phyloP scores from a whole-genome alignment of 2,113 vertebrate genomes.

The Benitochromis conjunctus region DNA sequence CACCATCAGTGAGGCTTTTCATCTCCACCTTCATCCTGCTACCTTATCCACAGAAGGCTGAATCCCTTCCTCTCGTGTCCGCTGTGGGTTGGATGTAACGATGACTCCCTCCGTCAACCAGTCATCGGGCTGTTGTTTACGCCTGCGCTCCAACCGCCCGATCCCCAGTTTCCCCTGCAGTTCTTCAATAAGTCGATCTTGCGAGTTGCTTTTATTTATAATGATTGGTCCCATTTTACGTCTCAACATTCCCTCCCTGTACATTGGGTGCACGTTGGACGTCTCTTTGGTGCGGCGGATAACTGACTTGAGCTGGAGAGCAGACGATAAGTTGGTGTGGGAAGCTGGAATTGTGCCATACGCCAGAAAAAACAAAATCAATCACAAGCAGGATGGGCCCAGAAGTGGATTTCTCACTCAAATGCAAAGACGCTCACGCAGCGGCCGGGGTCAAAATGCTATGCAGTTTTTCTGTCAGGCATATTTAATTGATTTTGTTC shows the following conservation, averaged over 20 bases:
- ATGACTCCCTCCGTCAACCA: constrained; percentile 90
- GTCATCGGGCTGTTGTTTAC: constrained; percentile 74
- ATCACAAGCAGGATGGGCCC: constrained; percentile 6
- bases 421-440: constrained; percentile 1
- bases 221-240: constrained; percentile 86
- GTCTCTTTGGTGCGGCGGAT: constrained; percentile 97
- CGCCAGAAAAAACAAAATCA: neutral
- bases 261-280: constrained; percentile 91
- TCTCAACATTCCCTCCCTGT: constrained; percentile 82
- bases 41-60: constrained; percentile 85
- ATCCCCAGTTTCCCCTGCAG: constrained; percentile 91
- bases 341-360: constrained; percentile 4
- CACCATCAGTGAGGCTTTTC: neutral
- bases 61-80: constrained; percentile 73
- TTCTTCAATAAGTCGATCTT: constrained; percentile 88
- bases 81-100: constrained; percentile 84
- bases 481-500: neutral
- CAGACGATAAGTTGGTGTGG: constrained; percentile 24
- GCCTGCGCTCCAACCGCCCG: constrained; percentile 71
- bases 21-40: neutral
- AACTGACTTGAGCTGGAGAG: constrained; percentile 88
- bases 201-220: constrained; percentile 87
- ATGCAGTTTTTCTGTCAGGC: neutral
- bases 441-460: neutral
- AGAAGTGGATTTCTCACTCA: neutral